Evolutionary conservation across 1,140 invertebrate species (phyloP), one percentile per base, ranked within the genome.

Genomic region (Pseudachorutes palmiensis): DNA sequence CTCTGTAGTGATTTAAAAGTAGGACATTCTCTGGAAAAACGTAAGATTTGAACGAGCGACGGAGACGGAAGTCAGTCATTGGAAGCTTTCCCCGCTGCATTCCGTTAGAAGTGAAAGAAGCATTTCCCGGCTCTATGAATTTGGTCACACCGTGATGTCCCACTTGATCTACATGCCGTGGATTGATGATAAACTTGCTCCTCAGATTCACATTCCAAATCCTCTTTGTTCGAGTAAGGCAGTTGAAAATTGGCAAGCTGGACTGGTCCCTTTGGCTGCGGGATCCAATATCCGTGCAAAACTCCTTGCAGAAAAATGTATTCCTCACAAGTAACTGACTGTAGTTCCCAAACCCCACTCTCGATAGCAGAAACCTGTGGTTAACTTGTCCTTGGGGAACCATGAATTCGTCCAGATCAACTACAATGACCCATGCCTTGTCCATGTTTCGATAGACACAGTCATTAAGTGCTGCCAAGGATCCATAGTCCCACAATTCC

Each of bases 371-470:
- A 19, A 71, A 48, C 29, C 45, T 57, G 1, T 1, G 14, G 33
- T 69, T 33, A 22, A 2, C 45, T n/a, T 14, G n/a, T n/a, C n/a
- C 12, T 36, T 87, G 84, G 0, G 92, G 92, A 68, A 95, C 82
- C 66, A 95, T 89, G 73, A 89, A 90, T 78, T 96, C 93, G 76
- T 96, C 93, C 63, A 95, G 81, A 78, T 96, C 93, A 24, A 95
- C 87, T 33, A 95, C 83, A 1, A 91, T 83, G 14, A 92, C 79
- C 89, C 90, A 36, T 86, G 84, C 69, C 85, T 91, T 24, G 81
- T 68, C 89, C 88, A 89, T 94, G 92, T 88, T 89, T 67, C 91
- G 81, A 80, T 95, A 94, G 33, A 96, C 81, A 76, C 93, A 96
- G 79, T 96, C 92, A 78, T 96, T 95, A 45, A 95, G 83, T 0